Evolutionary conservation across 2,113 vertebrate species (phyloP).

Genomic region (Aegithalos caudatus): DNA sequence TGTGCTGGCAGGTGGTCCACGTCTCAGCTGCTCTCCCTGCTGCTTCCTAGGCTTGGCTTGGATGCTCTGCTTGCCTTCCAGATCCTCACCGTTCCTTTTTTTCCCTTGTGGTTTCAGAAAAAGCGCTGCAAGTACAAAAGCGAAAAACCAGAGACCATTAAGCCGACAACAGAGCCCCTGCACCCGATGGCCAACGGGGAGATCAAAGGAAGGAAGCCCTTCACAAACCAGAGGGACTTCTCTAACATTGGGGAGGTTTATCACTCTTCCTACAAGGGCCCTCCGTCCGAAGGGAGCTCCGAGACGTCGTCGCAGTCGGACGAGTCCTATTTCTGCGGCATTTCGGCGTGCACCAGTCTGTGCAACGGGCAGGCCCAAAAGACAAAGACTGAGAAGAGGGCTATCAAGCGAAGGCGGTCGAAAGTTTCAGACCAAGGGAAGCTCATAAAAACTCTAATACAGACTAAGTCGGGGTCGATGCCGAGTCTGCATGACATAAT

Average conservation of each 20-base stretch:
- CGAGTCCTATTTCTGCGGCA: conserved; percentile 87
- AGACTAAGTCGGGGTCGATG: conserved; percentile 81
- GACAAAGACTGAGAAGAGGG: conserved; percentile 89
- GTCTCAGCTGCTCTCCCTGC: background rate
- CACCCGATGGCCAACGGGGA: conserved; percentile 77
- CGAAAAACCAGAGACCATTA: conserved; percentile 88
- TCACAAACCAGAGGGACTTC: conserved; percentile 79
- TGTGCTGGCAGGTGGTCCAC: background rate
- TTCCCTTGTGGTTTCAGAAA: conserved; percentile 76
- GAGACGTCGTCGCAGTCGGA: conserved; percentile 91
- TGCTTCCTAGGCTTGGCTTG: background rate
- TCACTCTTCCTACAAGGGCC: conserved; percentile 80
- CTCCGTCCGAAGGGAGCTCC: conserved; percentile 85
- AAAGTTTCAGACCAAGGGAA: conserved; percentile 85
- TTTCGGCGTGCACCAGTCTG: conserved; percentile 79
- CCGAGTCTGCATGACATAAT: conserved; percentile 91
- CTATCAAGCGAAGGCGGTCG: conserved; percentile 85
- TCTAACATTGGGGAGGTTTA: conserved; percentile 79
- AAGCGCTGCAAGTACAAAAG: conserved; percentile 91
- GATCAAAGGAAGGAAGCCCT: conserved; percentile 80
- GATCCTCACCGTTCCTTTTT: background rate
- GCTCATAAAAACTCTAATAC: conserved; percentile 81
- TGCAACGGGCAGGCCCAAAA: conserved; percentile 85
- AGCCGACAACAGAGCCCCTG: conserved; percentile 68
- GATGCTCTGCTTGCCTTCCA: background rate